Evolutionary conservation across 2,797 vertebrate species (phyloP), one percentile per base, ranked within the genome.

Genomic region (Lemur catta): DNA sequence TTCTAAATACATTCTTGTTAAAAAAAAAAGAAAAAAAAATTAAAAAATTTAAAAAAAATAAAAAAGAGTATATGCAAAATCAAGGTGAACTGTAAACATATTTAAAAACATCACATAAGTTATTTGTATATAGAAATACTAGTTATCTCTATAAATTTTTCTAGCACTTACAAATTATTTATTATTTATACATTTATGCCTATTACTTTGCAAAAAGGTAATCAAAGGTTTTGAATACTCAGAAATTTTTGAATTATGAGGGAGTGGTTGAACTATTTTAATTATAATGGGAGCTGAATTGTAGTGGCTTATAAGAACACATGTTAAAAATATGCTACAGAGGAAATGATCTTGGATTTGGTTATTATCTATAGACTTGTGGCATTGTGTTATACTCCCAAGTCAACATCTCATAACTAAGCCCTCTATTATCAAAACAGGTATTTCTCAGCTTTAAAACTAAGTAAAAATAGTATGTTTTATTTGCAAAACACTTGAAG

Each of bases 391-490:
- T 78, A 75, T 78, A 82, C 15, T 89, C 55, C 63, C 9, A 26
- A 89, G 43, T 95, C 35, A 76, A 52, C 55, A 57, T 94, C 35
- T 96, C 41, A 91, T 91, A 89, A 89, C 35, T 14, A 93, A 89
- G 24, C 9, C 26, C 5, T 93, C n/a, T 79, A 9, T 92, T 91
- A 86, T 86, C 57, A 92, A 80, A n/a, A 74, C 20, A 89, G 33
- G 12, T 91, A 82, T 72, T 93, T 88, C 24, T 90, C 11, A 13
- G 20, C 4, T 91, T 43, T 79, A 84, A 89, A 87, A 50, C 2
- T 75, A 48, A 96, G 43, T 87, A 89, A 88, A 59, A 88, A 79
- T 69, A 75, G 43, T 1, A 72, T 84, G 18, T 55, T 85, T 81
- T 61, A 20, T 65, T 72, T 90, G 8, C 35, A 93, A 93, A 91